Evolutionary conservation across 2,888 invertebrate species (phyloP), one percentile per base, ranked within the genome.

Genomic region (Temnothorax rugatulus): DNA sequence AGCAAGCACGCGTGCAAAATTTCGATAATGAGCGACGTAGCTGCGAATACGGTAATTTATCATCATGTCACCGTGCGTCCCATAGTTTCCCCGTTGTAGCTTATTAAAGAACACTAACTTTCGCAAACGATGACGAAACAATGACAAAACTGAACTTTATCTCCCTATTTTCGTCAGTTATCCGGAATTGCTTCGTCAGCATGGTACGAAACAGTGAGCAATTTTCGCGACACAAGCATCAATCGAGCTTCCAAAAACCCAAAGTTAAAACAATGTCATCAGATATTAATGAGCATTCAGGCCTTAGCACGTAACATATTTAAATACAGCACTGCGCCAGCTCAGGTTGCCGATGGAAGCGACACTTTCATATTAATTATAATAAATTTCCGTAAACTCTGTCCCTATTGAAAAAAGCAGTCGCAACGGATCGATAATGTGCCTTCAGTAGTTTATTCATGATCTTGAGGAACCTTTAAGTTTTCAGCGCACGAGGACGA

Each of bases 401-500:
- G 11, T 44, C 38, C 8, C 41, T 44, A 52, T 63, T 75, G 41
- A 61, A 21, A 50, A 75, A 63, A 63, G 41, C 41, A 73, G 9
- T 44, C 13, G 52, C 41, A n/a, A 29, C 29, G 21, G 83, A 89
- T 90, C 89, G 85, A 90, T 89, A 74, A 50, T 63, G 38, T 38
- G 68, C 68, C 77, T 83, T 84, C 47, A 63, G 64, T 44, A 41
- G 76, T 81, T 90, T 90, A 90, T 89, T 89, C 84, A 90, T 74
- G 75, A 85, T 85, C 83, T 77, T 82, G 21, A 76, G 54, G 77
- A 87, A 79, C 64, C 84, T 83, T 90, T 85, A 88, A 88, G 86
- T 88, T 90, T 90, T 88, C 89, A 88, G 73, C 86, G 84, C 76
- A 77, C 83, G 57, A 69, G 76, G 82, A 90, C 88, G 89, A 89